Evolutionary conservation across 2,888 invertebrate species (phyloP), one percentile per base, ranked within the genome.

Genomic region (Lottia scabra): DNA sequence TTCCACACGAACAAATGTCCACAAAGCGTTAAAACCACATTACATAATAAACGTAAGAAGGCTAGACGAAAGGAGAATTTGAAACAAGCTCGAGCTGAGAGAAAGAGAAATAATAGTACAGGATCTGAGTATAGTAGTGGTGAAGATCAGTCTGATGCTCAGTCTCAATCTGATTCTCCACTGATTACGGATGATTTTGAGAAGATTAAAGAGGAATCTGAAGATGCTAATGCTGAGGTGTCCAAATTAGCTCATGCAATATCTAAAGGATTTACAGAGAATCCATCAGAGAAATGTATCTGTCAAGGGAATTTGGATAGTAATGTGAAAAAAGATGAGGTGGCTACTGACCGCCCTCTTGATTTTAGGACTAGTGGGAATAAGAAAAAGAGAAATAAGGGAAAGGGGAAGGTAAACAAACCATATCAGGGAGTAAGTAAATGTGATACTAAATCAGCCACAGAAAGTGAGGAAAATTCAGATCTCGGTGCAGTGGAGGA

Each of bases 31-130:
- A 85, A 85, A 23, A 80, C 81, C 12, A 80, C 86, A 0, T 78
- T 89, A 74, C 87, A 87, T 77, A 88, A 84, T 73, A 87, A 87
- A 71, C 80, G 87, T 1, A 80, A 82, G 63, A 79, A 84, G 15
- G 78, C 81, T 30, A 80, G 87, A 45, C 85, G 86, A 75, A 76
- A 81, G 65, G 87, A 89, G 65, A 85, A 85, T 65, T 84, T 82
- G 78, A 80, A 72, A 70, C 30, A 68, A 48, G 68, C 78, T 56
- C 64, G 73, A 30, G 63, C 23, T 23, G 73, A 71, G 0, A 75
- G 84, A 4, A 69, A 80, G 44, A 75, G 84, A 43, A 78, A 78
- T 56, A 81, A 79, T 65, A 84, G 82, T 73, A 82, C 78, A 67
- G 82, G 83, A 6, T 81, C 82, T 5, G 84, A 83, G 45, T 76